Base-by-base conservation (phyloP, 92 coral and sea anemone species). In the Heliopora coerulea region DNA sequence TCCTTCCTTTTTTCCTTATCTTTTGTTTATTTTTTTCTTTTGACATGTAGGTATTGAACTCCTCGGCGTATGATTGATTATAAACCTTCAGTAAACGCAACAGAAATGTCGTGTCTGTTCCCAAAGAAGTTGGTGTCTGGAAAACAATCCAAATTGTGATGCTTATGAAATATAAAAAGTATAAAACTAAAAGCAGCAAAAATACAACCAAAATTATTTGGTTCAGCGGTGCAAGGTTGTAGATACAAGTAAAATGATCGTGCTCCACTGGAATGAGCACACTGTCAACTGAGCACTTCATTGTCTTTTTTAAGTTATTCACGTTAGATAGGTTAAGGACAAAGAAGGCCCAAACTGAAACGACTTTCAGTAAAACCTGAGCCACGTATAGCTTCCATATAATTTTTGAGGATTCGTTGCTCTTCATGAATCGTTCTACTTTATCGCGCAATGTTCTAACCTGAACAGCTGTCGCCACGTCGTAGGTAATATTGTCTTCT, bases 11-110 rank as follows among this genome's bases (percentile, higher is more conserved):
- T n/a, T n/a, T n/a, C n/a, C n/a, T n/a, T n/a, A n/a, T n/a, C n/a
- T n/a, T n/a, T n/a, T n/a, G n/a, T n/a, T n/a, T n/a, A n/a, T n/a
- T n/a, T n/a, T n/a, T n/a, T n/a, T n/a, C 73, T 7, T 66, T 8
- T 52, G 88, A 84, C 20, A 80, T 52, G 60, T 63, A 84, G 32
- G 74, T 33, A 29, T 70, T 63, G 74, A 84, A 73, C 13, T 79
- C 42, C n/a, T 48, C 27, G 24, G 73, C 72, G 75, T 73, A 79
- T 50, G 73, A 41, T 62, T 73, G 54, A 39, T 75, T 84, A 41
- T 74, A 80, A 34, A 33, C 72, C 44, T 84, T 58, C 67, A 84
- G 28, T 61, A 80, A 62, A 32, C 73, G 39, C 14, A 80, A 77
- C 73, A 84, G 42, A 56, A 84, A 84, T 20, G 85, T 23, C 58